Percentiles rank a stretch among this genome's conserved stretches.
These are phyloP conservation scores for Pangasius djambal DNA, from an alignment of 2,797 vertebrate genomes.

Conservation along the genomic window DNA sequence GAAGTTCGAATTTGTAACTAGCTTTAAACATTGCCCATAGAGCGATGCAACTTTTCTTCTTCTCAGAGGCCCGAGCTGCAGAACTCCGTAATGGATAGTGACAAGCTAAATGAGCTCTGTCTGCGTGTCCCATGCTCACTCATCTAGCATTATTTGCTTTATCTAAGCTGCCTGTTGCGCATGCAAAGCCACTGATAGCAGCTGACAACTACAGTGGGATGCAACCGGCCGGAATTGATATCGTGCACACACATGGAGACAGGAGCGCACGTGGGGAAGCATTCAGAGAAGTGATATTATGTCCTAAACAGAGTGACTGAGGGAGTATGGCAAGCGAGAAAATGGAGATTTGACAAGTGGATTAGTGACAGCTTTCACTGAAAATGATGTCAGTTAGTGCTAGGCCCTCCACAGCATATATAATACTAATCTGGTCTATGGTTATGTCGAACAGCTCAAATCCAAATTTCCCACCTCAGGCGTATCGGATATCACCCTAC, in stretches of 20 bases:
- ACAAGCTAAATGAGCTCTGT: constrained; percentile 58
- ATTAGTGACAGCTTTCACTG: neutral
- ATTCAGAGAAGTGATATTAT: constrained; percentile 19
- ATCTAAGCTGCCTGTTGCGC: constrained; percentile 59
- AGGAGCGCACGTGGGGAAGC: constrained; percentile 2
- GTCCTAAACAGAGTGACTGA: constrained; percentile 12
- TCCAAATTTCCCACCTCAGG: neutral
- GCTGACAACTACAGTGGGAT: constrained; percentile 40
- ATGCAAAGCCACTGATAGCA: constrained; percentile 46
- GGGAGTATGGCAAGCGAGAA: neutral
- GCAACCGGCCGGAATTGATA: constrained; percentile 31
- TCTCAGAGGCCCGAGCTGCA: constrained; percentile 19
- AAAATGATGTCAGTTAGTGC: constrained; percentile 4
- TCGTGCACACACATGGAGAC: too few species aligned
- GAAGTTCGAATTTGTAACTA: neutral
- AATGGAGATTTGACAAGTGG: constrained; percentile 15
- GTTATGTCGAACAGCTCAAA: neutral
- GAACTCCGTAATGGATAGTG: constrained; percentile 67
- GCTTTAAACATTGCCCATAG: neutral
- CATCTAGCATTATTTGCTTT: constrained; percentile 68
- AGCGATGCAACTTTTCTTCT: neutral
- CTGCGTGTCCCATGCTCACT: constrained; percentile 69
- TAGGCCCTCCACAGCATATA: neutral
- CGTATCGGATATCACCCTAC: neutral
- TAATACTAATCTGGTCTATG: neutral